A percentile compares a stretch with the other conserved stretches of the same genome.
These are phyloP conservation scores for Molossus molossus DNA, from an alignment of 2,797 vertebrate genomes.

Conservation along the genomic window DNA sequence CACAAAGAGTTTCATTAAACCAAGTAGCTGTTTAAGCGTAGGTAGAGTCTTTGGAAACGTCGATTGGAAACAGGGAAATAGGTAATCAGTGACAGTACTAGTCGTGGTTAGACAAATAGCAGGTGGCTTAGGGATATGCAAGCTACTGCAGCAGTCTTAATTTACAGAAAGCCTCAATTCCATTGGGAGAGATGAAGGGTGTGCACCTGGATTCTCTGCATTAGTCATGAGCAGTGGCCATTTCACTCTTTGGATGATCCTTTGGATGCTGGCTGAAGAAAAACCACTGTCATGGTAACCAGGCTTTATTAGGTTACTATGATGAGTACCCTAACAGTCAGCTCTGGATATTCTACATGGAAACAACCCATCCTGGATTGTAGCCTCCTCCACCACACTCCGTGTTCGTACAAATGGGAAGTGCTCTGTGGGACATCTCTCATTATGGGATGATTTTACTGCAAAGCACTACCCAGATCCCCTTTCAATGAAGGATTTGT, in stretches of 20 bases:
- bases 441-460: neutral
- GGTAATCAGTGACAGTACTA: neutral
- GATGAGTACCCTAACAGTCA: neutral
- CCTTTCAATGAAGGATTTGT: neutral
- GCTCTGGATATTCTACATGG: neutral
- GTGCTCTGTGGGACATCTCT: neutral
- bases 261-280: neutral
- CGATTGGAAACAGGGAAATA: slow-evolving; percentile 12
- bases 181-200: neutral
- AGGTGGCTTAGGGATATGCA: neutral
- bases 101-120: neutral
- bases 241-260: neutral
- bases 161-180: neutral
- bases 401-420: neutral
- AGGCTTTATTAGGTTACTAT: neutral
- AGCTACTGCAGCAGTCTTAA: neutral
- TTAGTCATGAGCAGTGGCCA: neutral
- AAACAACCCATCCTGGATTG: neutral
- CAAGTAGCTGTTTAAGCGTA: neutral
- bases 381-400: neutral
- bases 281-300: neutral
- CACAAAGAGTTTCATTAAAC: slow-evolving; percentile 66
- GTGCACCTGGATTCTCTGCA: neutral
- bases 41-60: slow-evolving; percentile 17
- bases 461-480: neutral